phyloP scores from a whole-genome alignment of 2,797 vertebrate genomes.

The Lindbergichthys nudifrons region DNA sequence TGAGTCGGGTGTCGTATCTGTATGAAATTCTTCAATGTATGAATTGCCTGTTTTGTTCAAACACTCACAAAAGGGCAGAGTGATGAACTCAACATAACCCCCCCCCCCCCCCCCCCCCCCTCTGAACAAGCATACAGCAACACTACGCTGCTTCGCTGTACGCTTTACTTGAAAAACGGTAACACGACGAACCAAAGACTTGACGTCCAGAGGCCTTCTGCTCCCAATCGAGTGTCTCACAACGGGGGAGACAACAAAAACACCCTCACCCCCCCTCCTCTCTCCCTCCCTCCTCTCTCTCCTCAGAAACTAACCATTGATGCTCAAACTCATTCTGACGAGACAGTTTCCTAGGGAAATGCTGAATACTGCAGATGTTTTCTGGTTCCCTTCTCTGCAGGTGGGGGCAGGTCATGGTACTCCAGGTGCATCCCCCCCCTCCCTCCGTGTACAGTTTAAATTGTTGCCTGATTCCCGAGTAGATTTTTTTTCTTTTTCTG shows the following conservation, averaged over 20 bases:
- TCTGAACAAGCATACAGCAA: conserved; percentile 48
- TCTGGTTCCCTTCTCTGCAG: conserved; percentile 33
- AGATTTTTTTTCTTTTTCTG: conserved; percentile 24
- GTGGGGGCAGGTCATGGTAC: conserved; percentile 44
- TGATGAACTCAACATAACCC: conserved; percentile 2
- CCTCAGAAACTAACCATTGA: conserved; percentile 36
- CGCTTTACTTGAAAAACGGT: conserved; percentile 67
- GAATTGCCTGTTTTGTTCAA: conserved; percentile 8
- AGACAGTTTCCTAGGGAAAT: conserved; percentile 77
- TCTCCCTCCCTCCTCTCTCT: too few species aligned
- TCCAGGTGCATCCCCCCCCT: conserved; percentile 28
- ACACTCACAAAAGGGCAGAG: conserved; percentile 44
- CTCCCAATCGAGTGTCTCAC: conserved; percentile 42
- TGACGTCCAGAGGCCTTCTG: conserved; percentile 76
- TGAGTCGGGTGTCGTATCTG: conserved; percentile 13
- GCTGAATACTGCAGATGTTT: conserved; percentile 65
- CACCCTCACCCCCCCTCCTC: not conserved
- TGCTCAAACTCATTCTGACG: conserved; percentile 50
- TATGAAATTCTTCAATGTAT: conserved; percentile 12
- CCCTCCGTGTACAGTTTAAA: conserved; percentile 70
- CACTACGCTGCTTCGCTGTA: conserved; percentile 55
- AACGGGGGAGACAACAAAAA: conserved; percentile 18
- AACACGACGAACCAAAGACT: conserved; percentile 83
- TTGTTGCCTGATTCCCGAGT: conserved; percentile 53
- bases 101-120: conserved; percentile 8